Evolutionary conservation across 2,888 invertebrate genomes (phyloP).

Genomic region (Petrolisthes manimaculis): DNA sequence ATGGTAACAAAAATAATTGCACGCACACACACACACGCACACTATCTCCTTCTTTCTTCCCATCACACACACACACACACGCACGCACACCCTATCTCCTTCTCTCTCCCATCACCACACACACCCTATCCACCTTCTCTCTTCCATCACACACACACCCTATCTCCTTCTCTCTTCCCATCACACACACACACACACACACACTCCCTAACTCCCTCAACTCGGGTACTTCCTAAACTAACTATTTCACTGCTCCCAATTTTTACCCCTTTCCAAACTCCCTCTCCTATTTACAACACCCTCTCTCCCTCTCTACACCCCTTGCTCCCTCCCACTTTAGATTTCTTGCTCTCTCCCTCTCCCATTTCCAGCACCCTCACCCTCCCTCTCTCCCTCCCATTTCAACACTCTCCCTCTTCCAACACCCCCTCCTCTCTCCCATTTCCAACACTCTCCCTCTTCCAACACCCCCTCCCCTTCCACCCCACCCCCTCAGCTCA

Average conservation of each 20-base stretch:
- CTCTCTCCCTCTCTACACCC: not conserved
- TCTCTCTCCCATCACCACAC: too few species aligned
- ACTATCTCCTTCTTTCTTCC: too few species aligned
- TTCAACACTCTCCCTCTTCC: too few species aligned
- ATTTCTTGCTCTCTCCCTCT: not conserved
- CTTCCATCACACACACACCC: not conserved
- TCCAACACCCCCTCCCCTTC: not conserved
- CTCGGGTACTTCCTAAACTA: too few species aligned
- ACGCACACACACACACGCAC: too few species aligned
- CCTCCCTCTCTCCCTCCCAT: too few species aligned
- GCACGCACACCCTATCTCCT: too few species aligned
- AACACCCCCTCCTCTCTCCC: not conserved
- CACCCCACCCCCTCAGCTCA: not conserved
- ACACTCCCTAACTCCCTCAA: not conserved
- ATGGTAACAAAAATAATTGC: not conserved
- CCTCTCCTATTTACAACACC: not conserved
- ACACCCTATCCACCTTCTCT: too few species aligned
- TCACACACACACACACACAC: not conserved
- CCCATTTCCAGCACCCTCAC: too few species aligned
- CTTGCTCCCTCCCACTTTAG: not conserved
- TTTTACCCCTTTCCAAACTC: not conserved
- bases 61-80: too few species aligned
- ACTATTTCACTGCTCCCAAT: too few species aligned
- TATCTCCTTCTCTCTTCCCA: not conserved
- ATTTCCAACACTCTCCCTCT: not conserved